Conservation (phyloP, 2,888 invertebrate genomes). For the Selenia dentaria region DNA sequence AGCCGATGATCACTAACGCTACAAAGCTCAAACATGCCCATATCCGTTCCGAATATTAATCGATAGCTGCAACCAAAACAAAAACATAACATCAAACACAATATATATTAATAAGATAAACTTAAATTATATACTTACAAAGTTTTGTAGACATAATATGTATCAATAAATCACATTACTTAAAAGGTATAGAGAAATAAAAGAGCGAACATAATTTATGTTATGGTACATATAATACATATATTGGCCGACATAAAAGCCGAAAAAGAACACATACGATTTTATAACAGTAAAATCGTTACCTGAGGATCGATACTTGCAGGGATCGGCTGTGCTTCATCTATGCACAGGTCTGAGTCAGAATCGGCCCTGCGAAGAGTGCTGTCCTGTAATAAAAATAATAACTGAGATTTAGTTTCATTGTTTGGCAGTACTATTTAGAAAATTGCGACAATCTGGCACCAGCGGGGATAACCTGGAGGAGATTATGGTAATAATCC, state of each 20-base stretch:
- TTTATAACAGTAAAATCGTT: conserved; percentile 25
- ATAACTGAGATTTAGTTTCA: too few relatives aligned
- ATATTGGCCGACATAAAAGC: too few relatives aligned
- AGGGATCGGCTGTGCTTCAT: conserved; percentile 83
- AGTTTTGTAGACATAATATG: too few relatives aligned
- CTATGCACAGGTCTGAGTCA: conserved; percentile 95
- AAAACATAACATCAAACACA: conserved; percentile 47
- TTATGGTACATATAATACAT: too few relatives aligned
- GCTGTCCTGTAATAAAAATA: conserved; percentile 83
- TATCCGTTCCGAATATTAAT: conserved; percentile 82
- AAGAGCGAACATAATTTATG: neutral
- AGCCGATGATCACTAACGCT: conserved; percentile 72
- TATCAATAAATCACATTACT: neutral
- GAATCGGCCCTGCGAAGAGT: conserved; percentile 90
- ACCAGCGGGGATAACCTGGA: too few relatives aligned
- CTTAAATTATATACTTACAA: neutral
- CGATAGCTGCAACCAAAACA: conserved; percentile 81
- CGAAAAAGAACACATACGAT: neutral
- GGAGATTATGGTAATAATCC: too few relatives aligned
- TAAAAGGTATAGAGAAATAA: neutral
- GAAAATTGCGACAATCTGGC: too few relatives aligned
- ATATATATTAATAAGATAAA: conserved; percentile 21
- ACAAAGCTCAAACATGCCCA: conserved; percentile 81
- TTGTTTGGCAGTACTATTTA: too few relatives aligned
- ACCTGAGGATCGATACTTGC: conserved; percentile 78